phyloP scores from a whole-genome alignment of 2,113 vertebrate species.

The human (Homo sapiens) region DNA sequence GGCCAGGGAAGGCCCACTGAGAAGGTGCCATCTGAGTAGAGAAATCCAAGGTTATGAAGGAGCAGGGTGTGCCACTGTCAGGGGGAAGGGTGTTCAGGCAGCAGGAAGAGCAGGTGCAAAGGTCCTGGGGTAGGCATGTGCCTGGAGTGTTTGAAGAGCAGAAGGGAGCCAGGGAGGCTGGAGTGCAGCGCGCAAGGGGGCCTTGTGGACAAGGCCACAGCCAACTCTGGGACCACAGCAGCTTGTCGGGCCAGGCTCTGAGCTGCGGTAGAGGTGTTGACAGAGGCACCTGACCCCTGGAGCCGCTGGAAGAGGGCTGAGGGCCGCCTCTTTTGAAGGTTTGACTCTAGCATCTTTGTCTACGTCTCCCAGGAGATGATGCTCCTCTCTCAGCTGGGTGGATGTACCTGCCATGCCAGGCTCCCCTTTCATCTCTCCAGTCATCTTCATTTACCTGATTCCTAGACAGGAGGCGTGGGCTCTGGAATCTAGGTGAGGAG shows the following conservation, averaged over 20 bases:
- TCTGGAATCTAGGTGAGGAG: too few relatives aligned
- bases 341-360: not conserved
- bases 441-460: not conserved
- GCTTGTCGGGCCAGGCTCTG: not conserved
- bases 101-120: not conserved
- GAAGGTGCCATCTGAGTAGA: not conserved
- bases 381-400: not conserved
- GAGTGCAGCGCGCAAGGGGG: too few relatives aligned
- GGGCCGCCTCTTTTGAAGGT: too few relatives aligned
- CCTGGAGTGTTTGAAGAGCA: not conserved
- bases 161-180: not conserved
- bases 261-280: not conserved
- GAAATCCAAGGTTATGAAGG: not conserved
- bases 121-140: not conserved
- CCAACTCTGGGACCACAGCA: not conserved
- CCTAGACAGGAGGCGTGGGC: fast-evolving
- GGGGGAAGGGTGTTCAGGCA: not conserved
- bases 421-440: not conserved
- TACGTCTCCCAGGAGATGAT: not conserved
- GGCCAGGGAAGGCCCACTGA: not conserved
- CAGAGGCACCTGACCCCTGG: not conserved
- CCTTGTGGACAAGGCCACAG: not conserved
- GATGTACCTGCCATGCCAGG: not conserved
- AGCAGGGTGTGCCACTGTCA: not conserved
- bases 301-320: not conserved